These are phyloP conservation scores for Megalops cyprinoides DNA, from an alignment of 2,797 vertebrate species.

Conservation along the genomic window DNA sequence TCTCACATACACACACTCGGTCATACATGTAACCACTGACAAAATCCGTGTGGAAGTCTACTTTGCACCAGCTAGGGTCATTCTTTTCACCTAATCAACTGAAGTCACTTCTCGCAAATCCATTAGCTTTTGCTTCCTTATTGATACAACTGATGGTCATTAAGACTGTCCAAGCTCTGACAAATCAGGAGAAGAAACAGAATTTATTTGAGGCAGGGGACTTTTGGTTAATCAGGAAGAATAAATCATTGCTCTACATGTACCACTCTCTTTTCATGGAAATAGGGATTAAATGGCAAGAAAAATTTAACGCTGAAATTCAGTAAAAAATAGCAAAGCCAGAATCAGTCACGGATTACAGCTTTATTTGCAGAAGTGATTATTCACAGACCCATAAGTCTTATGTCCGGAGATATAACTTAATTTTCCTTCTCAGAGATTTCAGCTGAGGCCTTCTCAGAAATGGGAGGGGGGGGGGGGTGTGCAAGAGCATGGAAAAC, in stretches of 20 bases:
- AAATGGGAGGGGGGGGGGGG: not conserved
- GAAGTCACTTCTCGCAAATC: not conserved
- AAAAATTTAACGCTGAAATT: not conserved
- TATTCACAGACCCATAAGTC: not conserved
- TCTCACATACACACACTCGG: not conserved
- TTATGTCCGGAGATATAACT: not conserved
- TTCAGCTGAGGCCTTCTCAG: not conserved
- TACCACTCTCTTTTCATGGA: slow-evolving; percentile 4
- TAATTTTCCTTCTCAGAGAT: not conserved
- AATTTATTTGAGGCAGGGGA: not conserved
- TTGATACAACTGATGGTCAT: not conserved
- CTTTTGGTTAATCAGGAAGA: too few relatives aligned
- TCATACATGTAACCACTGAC: not conserved
- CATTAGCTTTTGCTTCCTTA: not conserved
- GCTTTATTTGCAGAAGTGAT: slow-evolving; percentile 6
- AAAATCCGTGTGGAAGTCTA: not conserved
- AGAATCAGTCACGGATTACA: not conserved
- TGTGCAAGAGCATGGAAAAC: not conserved
- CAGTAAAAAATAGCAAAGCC: not conserved
- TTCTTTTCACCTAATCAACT: not conserved
- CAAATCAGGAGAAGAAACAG: not conserved
- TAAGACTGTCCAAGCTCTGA: not conserved
- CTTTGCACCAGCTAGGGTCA: not conserved
- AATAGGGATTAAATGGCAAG: not conserved
- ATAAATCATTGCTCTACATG: not conserved